Evolutionary conservation across 2,797 vertebrate species (phyloP).

Genomic region (Phalanger gymnotis): DNA sequence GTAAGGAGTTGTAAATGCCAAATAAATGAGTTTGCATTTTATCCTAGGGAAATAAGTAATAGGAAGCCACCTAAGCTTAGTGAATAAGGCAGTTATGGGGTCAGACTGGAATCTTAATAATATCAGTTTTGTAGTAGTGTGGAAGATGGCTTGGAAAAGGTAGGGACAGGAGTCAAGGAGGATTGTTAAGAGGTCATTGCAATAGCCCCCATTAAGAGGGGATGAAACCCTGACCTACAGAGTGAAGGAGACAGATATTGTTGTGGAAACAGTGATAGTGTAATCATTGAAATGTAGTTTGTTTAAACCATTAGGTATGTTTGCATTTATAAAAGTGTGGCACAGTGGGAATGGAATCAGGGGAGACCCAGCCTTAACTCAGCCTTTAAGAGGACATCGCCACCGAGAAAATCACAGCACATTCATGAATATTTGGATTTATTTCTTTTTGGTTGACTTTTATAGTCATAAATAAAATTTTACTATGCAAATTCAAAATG

Average conservation of each 20-base stretch:
- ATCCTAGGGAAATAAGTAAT: not conserved
- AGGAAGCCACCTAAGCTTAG: not conserved
- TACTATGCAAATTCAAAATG: constrained; percentile 42
- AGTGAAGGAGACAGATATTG: not conserved
- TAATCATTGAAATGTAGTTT: not conserved
- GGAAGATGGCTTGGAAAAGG: not conserved
- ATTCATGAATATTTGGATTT: not conserved
- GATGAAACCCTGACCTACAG: not conserved
- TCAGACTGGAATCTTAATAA: not conserved
- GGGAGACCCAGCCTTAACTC: not conserved
- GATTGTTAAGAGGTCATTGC: not conserved
- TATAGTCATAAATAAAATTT: constrained; percentile 11
- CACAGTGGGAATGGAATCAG: not conserved
- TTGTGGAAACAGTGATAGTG: not conserved
- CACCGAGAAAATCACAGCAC: not conserved
- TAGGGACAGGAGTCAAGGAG: not conserved
- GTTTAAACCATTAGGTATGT: not conserved
- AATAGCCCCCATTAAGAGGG: not conserved
- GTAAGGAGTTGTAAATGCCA: not conserved
- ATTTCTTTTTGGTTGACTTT: not conserved
- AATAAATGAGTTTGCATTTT: not conserved
- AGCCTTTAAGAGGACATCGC: not conserved
- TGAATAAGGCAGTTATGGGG: not conserved
- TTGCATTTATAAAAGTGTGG: not conserved
- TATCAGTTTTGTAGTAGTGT: too few species aligned